Conservation (phyloP, 2,113 vertebrate genomes). For the Trachemys scripta region DNA sequence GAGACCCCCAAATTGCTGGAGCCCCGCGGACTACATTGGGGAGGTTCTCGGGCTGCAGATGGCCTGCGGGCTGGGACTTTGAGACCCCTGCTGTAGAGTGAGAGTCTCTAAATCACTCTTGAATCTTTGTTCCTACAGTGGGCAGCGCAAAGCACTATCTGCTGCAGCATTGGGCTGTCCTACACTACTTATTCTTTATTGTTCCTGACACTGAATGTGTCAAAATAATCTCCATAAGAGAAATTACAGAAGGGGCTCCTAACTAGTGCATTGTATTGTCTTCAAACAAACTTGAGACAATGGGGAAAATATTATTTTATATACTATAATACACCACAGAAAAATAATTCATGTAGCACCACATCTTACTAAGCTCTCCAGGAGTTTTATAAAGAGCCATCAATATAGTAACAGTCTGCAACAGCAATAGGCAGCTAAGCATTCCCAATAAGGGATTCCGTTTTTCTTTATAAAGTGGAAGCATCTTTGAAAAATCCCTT, state of each 20-base stretch:
- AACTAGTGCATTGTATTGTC: background rate
- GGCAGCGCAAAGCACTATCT: background rate
- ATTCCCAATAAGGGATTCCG: background rate
- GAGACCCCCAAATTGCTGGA: no score
- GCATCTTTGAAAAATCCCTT: background rate
- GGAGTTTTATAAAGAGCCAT: background rate
- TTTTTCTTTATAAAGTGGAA: background rate
- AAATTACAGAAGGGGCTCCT: background rate
- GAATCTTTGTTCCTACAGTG: background rate
- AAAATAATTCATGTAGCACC: background rate
- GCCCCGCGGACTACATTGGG: no score
- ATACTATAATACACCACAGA: background rate
- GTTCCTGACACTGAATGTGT: background rate
- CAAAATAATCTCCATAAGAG: background rate
- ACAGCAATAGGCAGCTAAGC: background rate
- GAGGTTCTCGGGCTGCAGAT: no score
- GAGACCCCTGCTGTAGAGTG: background rate
- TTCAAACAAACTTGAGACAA: background rate
- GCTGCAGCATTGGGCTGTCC: background rate
- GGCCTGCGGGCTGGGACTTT: no score
- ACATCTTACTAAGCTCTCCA: background rate
- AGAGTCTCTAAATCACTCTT: background rate
- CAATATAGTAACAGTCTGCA: background rate
- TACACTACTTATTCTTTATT: background rate
- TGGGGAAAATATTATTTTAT: background rate